Conservation (phyloP, 2,797 vertebrate genomes). For the Halcyon leucocephala region DNA sequence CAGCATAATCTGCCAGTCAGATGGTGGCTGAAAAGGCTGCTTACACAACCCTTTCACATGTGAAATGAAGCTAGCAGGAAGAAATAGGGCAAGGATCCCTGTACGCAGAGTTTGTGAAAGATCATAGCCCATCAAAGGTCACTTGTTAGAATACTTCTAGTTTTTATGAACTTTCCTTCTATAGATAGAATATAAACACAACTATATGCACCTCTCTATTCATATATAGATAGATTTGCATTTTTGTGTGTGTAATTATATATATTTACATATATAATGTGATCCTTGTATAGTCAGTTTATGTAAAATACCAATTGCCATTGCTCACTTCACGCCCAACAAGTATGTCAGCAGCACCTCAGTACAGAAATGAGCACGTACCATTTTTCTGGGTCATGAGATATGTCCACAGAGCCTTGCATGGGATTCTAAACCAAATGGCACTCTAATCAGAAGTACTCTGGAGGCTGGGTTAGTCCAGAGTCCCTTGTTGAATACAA, state of each 20-base stretch:
- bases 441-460: not conserved
- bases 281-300: not conserved
- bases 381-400: not conserved
- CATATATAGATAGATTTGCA: not conserved
- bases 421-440: not conserved
- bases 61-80: not conserved
- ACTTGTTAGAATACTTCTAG: not conserved
- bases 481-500: not conserved
- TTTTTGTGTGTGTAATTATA: not conserved
- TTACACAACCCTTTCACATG: not conserved
- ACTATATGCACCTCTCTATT: not conserved
- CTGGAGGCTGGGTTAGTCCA: not conserved
- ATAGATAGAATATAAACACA: not conserved
- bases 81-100: not conserved
- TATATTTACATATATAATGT: too few species aligned
- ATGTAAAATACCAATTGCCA: not conserved
- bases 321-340: not conserved
- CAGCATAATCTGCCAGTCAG: slow-evolving; percentile 8
- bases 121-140: not conserved
- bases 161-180: not conserved
- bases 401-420: not conserved
- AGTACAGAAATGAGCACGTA: not conserved
- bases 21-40: not conserved
- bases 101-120: not conserved
- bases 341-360: not conserved